phyloP scores from a whole-genome alignment of 2,113 vertebrate species.

The Rhinolophus sinicus region DNA sequence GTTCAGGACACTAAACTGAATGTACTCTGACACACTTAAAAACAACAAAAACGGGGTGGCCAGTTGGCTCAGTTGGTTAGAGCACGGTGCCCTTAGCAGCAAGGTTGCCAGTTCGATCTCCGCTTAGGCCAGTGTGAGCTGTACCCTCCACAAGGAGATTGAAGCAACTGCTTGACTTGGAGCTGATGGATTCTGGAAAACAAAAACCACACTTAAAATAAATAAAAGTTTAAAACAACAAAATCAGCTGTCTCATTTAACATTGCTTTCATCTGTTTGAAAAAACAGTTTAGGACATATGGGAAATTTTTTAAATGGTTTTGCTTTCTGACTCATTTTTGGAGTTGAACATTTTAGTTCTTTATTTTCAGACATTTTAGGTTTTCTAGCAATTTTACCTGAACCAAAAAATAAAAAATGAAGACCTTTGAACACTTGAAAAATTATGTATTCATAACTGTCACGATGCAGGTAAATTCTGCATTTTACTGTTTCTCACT shows the following conservation, averaged over 20 bases:
- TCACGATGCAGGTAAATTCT: slow-evolving; percentile 14
- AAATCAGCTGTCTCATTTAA: neutral
- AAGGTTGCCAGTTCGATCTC: too few relatives aligned
- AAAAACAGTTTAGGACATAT: neutral
- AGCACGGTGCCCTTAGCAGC: too few relatives aligned
- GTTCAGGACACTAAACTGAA: neutral
- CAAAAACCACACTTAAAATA: too few relatives aligned
- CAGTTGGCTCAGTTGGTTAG: too few relatives aligned
- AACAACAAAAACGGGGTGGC: neutral
- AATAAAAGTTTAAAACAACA: neutral
- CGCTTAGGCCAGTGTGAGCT: too few relatives aligned
- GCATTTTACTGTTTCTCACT: neutral
- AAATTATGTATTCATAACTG: slow-evolving; percentile 36
- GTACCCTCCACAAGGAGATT: too few relatives aligned
- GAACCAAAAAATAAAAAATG: neutral
- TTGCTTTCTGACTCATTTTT: slow-evolving; percentile 54
- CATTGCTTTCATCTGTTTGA: slow-evolving; percentile 5
- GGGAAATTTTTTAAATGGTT: neutral
- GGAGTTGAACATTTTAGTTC: neutral
- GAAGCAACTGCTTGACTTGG: too few relatives aligned
- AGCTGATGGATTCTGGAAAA: too few relatives aligned
- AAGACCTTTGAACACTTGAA: slow-evolving; percentile 28
- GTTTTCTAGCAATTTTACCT: slow-evolving; percentile 3
- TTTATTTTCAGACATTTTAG: slow-evolving; percentile 8
- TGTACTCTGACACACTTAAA: neutral